Evolutionary conservation across 1,140 invertebrate species (phyloP).

Genomic region (Acromyrmex echinatior): DNA sequence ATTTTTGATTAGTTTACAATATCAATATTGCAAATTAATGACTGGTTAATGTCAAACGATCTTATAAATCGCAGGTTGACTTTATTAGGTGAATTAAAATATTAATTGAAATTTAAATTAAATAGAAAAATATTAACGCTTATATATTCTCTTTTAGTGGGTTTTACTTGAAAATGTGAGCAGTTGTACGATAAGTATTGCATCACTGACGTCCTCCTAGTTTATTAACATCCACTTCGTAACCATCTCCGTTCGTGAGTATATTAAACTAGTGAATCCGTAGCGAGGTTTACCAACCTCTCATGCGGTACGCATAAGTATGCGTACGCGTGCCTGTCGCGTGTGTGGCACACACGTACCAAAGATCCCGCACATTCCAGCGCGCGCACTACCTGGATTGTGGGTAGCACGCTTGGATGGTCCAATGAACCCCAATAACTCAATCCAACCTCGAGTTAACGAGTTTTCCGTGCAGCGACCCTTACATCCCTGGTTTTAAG

Average conservation of each 20-base stretch:
- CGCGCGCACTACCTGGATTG: conserved; percentile 58
- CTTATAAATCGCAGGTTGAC: background rate
- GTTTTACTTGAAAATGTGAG: conserved; percentile 34
- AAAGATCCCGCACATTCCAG: conserved; percentile 61
- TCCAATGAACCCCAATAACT: conserved; percentile 72
- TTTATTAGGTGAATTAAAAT: conserved; percentile 10
- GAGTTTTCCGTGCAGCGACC: conserved; percentile 57
- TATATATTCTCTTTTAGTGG: background rate
- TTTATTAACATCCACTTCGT: conserved; percentile 76
- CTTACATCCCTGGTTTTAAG: conserved; percentile 52
- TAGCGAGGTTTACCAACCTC: conserved; percentile 71
- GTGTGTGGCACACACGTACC: conserved; percentile 47
- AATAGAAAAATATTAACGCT: background rate
- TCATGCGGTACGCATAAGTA: conserved; percentile 42
- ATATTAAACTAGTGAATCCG: conserved; percentile 72
- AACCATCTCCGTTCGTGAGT: conserved; percentile 69
- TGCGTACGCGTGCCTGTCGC: conserved; percentile 49
- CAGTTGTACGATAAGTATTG: conserved; percentile 61
- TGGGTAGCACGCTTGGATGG: conserved; percentile 63
- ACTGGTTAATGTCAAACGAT: background rate
- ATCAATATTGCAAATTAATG: background rate
- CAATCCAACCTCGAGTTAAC: conserved; percentile 71
- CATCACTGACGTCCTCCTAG: conserved; percentile 67
- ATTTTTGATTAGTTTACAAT: background rate
- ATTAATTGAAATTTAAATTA: background rate